Conservation (phyloP, 2,113 vertebrate genomes). For the Hymenochirus boettgeri region DNA sequence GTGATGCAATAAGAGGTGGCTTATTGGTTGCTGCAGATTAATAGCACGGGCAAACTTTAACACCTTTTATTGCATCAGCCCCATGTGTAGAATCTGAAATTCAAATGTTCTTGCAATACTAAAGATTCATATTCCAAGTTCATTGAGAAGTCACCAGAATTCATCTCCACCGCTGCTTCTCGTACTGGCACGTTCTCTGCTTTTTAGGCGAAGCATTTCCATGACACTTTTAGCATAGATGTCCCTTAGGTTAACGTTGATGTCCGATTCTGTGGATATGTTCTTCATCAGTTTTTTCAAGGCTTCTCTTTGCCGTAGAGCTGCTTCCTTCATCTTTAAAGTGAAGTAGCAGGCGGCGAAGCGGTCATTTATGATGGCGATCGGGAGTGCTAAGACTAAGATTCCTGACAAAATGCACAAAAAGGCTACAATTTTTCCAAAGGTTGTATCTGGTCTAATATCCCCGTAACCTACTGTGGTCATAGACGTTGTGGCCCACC, state of each 20-base stretch:
- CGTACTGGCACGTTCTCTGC: constrained; percentile 78
- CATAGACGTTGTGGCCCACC: constrained; percentile 99
- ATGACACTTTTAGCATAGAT: constrained; percentile 85
- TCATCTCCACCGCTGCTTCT: constrained; percentile 80
- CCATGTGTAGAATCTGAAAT: too few relatives aligned
- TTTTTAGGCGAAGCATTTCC: constrained; percentile 81
- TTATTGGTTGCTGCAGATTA: too few relatives aligned
- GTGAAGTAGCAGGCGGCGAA: constrained; percentile 95
- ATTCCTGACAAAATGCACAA: constrained; percentile 92
- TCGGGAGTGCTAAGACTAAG: constrained; percentile 88
- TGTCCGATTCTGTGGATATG: constrained; percentile 69
- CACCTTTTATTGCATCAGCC: too few relatives aligned
- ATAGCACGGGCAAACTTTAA: too few relatives aligned
- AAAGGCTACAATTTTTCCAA: constrained; percentile 87
- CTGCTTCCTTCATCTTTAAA: constrained; percentile 86
- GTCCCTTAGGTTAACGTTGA: constrained; percentile 83
- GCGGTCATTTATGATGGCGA: constrained; percentile 95
- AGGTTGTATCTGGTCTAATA: constrained; percentile 82
- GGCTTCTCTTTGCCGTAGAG: constrained; percentile 77
- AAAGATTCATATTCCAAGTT: too few relatives aligned
- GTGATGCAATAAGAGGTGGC: too few relatives aligned
- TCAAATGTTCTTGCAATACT: too few relatives aligned
- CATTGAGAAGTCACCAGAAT: constrained; percentile 61
- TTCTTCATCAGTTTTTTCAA: constrained; percentile 80
- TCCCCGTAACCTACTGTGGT: constrained; percentile 95